phyloP scores from a whole-genome alignment of 2,797 vertebrate genomes.

The Pipistrellus kuhlii region DNA sequence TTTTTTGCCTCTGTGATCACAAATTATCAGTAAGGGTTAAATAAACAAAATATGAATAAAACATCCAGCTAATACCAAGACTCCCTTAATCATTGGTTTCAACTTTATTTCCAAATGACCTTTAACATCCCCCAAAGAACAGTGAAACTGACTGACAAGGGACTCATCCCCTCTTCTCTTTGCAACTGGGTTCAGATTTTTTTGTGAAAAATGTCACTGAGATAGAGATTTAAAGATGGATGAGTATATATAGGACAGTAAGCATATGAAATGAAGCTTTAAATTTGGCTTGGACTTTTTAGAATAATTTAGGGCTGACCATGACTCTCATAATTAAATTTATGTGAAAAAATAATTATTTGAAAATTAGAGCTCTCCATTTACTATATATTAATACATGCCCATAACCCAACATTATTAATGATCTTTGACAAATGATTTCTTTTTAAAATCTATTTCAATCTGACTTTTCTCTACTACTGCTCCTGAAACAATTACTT shows the following conservation, averaged over 20 bases:
- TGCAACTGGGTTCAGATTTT: not conserved
- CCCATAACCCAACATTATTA: not conserved
- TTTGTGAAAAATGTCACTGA: not conserved
- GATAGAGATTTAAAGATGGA: not conserved
- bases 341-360: constrained; percentile 28
- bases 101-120: constrained; percentile 44
- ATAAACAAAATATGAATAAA: not conserved
- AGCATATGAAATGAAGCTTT: not conserved
- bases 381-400: not conserved
- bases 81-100: constrained; percentile 57
- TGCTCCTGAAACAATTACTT: not conserved
- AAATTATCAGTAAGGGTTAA: not conserved
- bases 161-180: not conserved
- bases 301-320: not conserved
- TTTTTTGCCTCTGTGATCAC: not conserved
- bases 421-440: constrained; percentile 10
- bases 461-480: not conserved
- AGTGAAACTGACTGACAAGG: constrained; percentile 44
- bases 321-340: constrained; percentile 6
- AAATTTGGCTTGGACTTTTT: not conserved
- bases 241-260: not conserved
- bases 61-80: not conserved
- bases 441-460: not conserved
- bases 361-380: not conserved
- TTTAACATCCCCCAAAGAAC: constrained; percentile 45